phyloP scores from a whole-genome alignment of 1,140 invertebrate species.

The Papilio glaucus region DNA sequence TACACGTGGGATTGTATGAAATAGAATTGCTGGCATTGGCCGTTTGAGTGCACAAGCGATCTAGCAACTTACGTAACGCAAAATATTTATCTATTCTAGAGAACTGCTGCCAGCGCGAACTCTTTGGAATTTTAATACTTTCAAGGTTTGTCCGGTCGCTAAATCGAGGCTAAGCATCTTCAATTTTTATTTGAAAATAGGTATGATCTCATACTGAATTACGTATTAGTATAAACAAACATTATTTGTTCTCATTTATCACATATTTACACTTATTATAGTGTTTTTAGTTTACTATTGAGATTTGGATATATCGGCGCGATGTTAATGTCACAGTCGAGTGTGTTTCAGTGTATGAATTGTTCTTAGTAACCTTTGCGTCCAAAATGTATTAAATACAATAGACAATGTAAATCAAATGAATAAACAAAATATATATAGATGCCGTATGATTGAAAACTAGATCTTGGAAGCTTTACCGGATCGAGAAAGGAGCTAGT shows the following conservation, averaged over 20 bases:
- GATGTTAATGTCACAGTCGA: too few relatives aligned
- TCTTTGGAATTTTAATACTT: conserved; percentile 67
- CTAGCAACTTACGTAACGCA: conserved; percentile 46
- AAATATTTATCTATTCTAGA: conserved; percentile 53
- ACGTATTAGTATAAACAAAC: conserved; percentile 1
- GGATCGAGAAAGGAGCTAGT: too few relatives aligned
- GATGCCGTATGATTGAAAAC: too few relatives aligned
- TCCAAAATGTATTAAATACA: too few relatives aligned
- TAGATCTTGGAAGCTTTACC: too few relatives aligned
- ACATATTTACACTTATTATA: background rate
- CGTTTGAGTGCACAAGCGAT: conserved; percentile 17
- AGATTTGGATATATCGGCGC: too few relatives aligned
- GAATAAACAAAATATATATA: too few relatives aligned
- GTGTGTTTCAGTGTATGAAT: too few relatives aligned
- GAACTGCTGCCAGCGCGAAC: conserved; percentile 47
- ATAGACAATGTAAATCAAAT: too few relatives aligned
- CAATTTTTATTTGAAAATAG: conserved; percentile 39
- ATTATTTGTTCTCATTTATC: background rate
- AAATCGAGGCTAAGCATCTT: conserved; percentile 39
- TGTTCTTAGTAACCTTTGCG: background rate
- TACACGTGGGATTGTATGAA: conserved; percentile 7
- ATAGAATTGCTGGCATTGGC: conserved; percentile 31
- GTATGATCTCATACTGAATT: conserved; percentile 44
- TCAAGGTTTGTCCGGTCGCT: conserved; percentile 44
- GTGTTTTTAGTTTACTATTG: too few relatives aligned